Percentiles rank a stretch among this genome's conserved stretches.
Evolutionary conservation across 2,113 vertebrate genomes (phyloP).

Genomic region (Laticauda laticaudata): DNA sequence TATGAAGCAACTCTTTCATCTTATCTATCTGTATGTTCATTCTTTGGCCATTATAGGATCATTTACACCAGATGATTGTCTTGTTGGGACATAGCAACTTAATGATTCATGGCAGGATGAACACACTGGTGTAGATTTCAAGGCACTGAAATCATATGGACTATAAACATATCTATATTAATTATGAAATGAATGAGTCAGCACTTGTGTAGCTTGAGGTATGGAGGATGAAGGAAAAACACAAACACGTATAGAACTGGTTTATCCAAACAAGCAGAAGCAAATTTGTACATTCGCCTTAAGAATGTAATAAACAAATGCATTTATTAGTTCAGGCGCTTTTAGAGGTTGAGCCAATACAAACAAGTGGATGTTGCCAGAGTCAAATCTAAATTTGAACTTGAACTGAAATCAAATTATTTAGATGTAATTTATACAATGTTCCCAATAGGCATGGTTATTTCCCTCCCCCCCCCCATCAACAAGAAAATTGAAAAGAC

Average conservation of each 20-base stretch:
- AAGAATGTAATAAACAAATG: not conserved
- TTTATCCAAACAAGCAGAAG: conserved; percentile 10
- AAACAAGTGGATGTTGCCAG: not conserved
- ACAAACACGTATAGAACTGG: not conserved
- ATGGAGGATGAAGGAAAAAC: not conserved
- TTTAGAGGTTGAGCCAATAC: not conserved
- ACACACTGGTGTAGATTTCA: not conserved
- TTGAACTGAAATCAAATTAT: not conserved
- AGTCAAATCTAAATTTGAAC: not conserved
- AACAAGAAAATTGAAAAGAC: not conserved
- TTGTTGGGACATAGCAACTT: not conserved
- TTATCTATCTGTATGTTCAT: not conserved
- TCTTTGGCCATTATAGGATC: not conserved
- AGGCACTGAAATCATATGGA: not conserved
- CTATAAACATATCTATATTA: not conserved
- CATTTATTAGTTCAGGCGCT: not conserved
- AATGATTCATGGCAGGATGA: not conserved
- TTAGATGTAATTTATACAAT: not conserved
- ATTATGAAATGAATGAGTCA: conserved; percentile 4
- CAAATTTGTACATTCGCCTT: not conserved
- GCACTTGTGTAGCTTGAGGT: not conserved
- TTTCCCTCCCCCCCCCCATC: not conserved
- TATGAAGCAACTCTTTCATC: not conserved
- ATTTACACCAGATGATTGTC: not conserved
- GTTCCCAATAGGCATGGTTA: not conserved